Evolutionary conservation across 1,140 invertebrate species (phyloP), one percentile per base, ranked within the genome.

Genomic region (Euura lappo): DNA sequence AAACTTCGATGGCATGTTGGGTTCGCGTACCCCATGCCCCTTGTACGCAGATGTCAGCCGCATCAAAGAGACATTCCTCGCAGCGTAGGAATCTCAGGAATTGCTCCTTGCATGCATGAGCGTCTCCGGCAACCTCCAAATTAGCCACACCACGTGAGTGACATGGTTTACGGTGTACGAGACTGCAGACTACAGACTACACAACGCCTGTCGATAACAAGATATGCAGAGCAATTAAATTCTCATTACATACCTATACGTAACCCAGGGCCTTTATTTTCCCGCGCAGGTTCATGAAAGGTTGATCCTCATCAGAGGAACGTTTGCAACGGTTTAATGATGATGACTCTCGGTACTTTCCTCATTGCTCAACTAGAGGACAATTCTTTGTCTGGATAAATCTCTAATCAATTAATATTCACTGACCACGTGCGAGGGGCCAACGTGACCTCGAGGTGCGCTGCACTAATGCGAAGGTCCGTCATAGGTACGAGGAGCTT

Each of bases 61-160:
- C 64, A 80, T 80, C 79, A 80, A 80, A 80, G 73, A 45, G 66
- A 74, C 74, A 80, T 80, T 80, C 79, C 79, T 73, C 42, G 51
- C 70, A 69, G 72, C 4, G 68, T 77, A 76, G 76, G 79, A 80
- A 80, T 80, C 73, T 69, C 64, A 71, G 77, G 79, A 80, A 80
- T 80, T 80, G 79, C 79, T 80, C 77, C 28, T 10, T 71, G 70
- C 51, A 60, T 60, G 6, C 51, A 60, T 60, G 3, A 60, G 51
- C 51, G 51, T n/a, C 51, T 60, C 51, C 51, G 13, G 8, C 51
- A 4, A 60, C 51, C 51, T 60, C 51, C 51, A 60, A 60, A 60
- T 60, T 60, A 60, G 51, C 10, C 51, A 6, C 51, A n/a, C 10
- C 51, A n/a, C 51, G 51, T 3, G 10, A n/a, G 51, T 60, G 51